Percentiles rank a stretch among this genome's conserved stretches.
Conservation (phyloP, 2,797 vertebrate species). For the Delichon dasypus region DNA sequence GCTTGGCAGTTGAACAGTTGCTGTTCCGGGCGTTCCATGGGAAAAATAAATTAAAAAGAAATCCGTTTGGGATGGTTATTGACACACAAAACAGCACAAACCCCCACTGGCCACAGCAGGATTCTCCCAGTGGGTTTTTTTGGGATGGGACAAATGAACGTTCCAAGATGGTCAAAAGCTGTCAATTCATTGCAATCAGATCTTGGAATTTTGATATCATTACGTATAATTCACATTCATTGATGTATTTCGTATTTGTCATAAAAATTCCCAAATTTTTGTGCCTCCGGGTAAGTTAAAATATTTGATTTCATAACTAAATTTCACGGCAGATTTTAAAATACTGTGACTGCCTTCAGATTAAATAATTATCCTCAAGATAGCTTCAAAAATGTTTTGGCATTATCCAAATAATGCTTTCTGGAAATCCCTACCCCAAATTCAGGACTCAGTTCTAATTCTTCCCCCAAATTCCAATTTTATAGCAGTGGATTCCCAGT, state of each 20-base stretch:
- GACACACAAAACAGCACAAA: background rate
- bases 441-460: background rate
- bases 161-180: background rate
- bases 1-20: constrained; percentile 99
- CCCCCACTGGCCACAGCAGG: accelerated
- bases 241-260: accelerated
- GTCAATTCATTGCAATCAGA: accelerated
- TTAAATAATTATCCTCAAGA: background rate
- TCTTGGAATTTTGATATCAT: accelerated
- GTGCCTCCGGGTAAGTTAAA: no score
- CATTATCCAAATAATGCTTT: accelerated
- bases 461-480: background rate
- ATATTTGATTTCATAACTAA: background rate
- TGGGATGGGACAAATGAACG: accelerated
- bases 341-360: background rate
- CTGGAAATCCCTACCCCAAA: background rate
- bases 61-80: background rate
- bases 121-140: background rate
- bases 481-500: background rate
- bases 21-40: constrained; percentile 65
- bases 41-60: background rate
- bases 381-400: background rate
- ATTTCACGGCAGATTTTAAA: background rate
- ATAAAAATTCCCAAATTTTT: accelerated
- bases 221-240: accelerated